Conservation (phyloP, 2,797 vertebrate species). For the Malurus leucopterus region DNA sequence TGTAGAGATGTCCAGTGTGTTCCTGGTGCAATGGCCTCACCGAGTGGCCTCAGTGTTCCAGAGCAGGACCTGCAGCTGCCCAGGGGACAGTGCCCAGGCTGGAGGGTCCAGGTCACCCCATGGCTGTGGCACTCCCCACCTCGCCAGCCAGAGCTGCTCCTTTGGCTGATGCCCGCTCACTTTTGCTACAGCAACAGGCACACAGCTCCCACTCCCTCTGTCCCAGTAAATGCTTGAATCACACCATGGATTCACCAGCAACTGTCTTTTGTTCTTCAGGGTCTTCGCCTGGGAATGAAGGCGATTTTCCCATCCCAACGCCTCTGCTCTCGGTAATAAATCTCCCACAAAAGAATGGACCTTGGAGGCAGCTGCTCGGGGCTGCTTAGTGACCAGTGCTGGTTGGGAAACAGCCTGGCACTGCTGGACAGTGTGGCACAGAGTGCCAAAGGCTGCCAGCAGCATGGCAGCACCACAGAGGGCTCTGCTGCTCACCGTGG, state of each 20-base stretch:
- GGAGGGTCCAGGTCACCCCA: background rate
- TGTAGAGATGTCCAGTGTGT: rapidly evolving
- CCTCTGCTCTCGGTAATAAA: slow-evolving; percentile 46
- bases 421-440: rapidly evolving
- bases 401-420: background rate
- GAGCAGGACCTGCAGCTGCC: rapidly evolving
- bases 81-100: background rate
- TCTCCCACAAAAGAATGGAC: slow-evolving; percentile 46
- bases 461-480: background rate
- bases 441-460: background rate
- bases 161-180: background rate
- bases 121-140: background rate
- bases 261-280: slow-evolving; percentile 58
- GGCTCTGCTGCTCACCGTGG: background rate
- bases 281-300: slow-evolving; percentile 20
- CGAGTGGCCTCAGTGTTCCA: rapidly evolving
- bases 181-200: slow-evolving; percentile 32
- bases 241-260: slow-evolving; percentile 23
- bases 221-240: slow-evolving; percentile 5
- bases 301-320: slow-evolving; percentile 16
- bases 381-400: slow-evolving; percentile 22
- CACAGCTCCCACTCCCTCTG: background rate
- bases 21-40: rapidly evolving
- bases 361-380: slow-evolving; percentile 14
- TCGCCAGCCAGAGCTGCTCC: background rate